Base-by-base conservation (phyloP, 2,888 invertebrate genomes). In the Erebia epiphron region DNA sequence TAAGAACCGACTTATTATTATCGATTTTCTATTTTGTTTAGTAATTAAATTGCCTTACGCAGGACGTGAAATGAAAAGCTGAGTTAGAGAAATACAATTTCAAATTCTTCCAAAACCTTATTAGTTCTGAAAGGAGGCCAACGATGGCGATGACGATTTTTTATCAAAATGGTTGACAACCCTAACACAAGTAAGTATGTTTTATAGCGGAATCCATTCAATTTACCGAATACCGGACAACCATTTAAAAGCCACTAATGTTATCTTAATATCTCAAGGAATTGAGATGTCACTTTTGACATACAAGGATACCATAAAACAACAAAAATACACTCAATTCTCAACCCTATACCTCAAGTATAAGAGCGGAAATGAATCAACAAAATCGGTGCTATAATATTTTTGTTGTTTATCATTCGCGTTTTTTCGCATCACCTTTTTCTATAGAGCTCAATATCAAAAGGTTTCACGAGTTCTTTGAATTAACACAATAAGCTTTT, bases 161-260 rank as follows among this genome's bases (percentile, higher is more conserved):
- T 35, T 35, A 7, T 35, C 35, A 7, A 35, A 5, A 35, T 35
- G 35, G 7, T 35, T 54, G 50, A 7, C 50, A 52, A 64, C 62
- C 62, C 62, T 62, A 62, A 21, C 57, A 58, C 49, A 49, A 57
- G 57, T 56, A 56, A 41, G 77, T 76, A 76, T 73, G 68, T 76
- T 77, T 81, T 83, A 76, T 78, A 77, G 75, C 79, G 76, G 79
- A 77, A 75, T 78, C 84, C 79, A 85, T 90, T 86, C 82, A 87
- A 81, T 80, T 71, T 57, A 75, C 76, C 78, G 80, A 84, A 89
- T 60, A 75, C 76, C 78, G 80, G 84, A 89, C 90, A 89, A 85
- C 86, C 91, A 86, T 92, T 91, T 91, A 91, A 84, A 91, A 92
- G 90, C 92, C 92, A 90, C 92, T 92, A 93, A 93, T 92, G 90